Conservation (phyloP, 2,797 vertebrate species). For the Chaetophractus vellerosus region DNA sequence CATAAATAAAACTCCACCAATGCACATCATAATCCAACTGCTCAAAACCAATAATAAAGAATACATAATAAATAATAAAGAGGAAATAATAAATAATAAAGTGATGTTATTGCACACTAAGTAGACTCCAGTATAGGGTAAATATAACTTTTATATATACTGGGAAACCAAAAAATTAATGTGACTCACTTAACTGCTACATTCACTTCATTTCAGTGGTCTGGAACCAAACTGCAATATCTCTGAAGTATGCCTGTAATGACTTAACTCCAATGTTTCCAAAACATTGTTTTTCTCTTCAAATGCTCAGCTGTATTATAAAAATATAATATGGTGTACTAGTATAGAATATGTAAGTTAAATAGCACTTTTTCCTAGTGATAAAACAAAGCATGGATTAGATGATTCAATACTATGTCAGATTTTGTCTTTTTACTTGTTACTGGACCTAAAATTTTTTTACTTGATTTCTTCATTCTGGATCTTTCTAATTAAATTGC, state of each 20-base stretch:
- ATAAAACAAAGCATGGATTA: slow-evolving; percentile 2
- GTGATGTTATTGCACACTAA: too few relatives aligned
- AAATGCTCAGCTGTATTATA: background rate
- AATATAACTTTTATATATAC: too few relatives aligned
- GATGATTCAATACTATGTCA: background rate
- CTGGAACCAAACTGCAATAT: too few relatives aligned
- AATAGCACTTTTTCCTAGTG: background rate
- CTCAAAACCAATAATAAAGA: background rate
- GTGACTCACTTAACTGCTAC: too few relatives aligned
- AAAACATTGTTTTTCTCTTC: background rate
- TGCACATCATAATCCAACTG: background rate
- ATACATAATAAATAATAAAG: background rate
- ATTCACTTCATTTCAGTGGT: too few relatives aligned
- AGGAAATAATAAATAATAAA: too few relatives aligned
- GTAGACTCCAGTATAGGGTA: too few relatives aligned
- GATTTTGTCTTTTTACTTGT: background rate
- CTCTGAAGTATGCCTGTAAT: background rate
- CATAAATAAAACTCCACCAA: background rate
- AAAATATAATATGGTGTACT: background rate
- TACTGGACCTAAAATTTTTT: background rate
- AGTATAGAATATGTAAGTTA: background rate
- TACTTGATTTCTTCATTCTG: background rate
- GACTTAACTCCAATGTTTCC: background rate
- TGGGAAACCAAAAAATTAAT: too few relatives aligned
- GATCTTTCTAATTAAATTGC: background rate